Percentiles rank a stretch among this genome's conserved stretches.
Conservation (phyloP, 1,140 invertebrate species). For the Eriocheir sinensis region DNA sequence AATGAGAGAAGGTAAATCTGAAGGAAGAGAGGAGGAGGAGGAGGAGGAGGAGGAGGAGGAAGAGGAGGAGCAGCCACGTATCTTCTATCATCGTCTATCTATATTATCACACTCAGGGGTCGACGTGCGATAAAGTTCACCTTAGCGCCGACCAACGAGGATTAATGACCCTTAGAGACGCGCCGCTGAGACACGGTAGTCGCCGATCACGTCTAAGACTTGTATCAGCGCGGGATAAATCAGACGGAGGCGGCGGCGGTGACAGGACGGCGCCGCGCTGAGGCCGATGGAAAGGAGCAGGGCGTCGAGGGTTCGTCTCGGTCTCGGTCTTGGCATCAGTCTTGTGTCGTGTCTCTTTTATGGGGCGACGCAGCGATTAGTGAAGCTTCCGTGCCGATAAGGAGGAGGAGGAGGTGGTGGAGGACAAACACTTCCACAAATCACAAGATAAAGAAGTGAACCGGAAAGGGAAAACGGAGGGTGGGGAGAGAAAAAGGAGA, state of each 20-base stretch:
- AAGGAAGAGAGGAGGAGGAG: neutral
- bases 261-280: neutral
- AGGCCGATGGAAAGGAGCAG: neutral
- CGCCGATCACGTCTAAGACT: constrained; percentile 74
- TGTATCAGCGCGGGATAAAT: constrained; percentile 68
- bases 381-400: neutral
- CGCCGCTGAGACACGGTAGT: constrained; percentile 37
- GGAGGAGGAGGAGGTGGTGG: neutral
- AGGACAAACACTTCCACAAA: too few species aligned
- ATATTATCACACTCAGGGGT: neutral
- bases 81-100: neutral
- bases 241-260: constrained; percentile 12
- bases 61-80: neutral
- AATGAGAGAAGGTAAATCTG: constrained; percentile 66
- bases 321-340: neutral
- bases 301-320: neutral
- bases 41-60: neutral
- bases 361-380: neutral
- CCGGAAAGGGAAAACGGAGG: neutral
- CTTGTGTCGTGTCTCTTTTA: neutral
- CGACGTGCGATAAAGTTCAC: constrained; percentile 45
- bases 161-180: constrained; percentile 57
- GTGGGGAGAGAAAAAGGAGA: neutral
- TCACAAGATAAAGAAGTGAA: too few species aligned
- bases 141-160: neutral